Conservation (phyloP, 2,113 vertebrate genomes). For the Emberiza fucata region DNA sequence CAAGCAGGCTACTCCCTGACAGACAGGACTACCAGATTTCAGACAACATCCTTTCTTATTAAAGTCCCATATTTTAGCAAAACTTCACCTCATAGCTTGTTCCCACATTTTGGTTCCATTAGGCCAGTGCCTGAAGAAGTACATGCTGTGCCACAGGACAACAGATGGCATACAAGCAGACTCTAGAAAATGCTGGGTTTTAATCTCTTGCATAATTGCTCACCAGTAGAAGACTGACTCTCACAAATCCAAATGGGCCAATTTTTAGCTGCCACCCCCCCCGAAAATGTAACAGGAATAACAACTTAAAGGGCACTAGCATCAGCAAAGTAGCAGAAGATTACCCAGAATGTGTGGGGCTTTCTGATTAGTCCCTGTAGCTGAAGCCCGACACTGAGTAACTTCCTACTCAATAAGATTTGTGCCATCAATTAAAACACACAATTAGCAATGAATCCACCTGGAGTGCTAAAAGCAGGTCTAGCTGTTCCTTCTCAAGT, state of each 20-base stretch:
- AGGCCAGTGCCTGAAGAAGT: background rate
- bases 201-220: slow-evolving; percentile 18
- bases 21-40: background rate
- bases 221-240: background rate
- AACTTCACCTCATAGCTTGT: background rate
- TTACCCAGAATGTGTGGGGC: background rate
- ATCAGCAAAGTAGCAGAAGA: background rate
- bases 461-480: slow-evolving; percentile 47
- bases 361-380: background rate
- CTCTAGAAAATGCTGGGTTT: background rate
- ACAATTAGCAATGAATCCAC: slow-evolving; percentile 39
- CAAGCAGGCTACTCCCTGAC: background rate
- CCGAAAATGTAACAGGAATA: slow-evolving; percentile 32
- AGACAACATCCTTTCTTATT: background rate
- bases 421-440: slow-evolving; percentile 18
- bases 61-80: background rate
- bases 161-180: slow-evolving; percentile 24
- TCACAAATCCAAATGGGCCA: background rate
- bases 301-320: background rate
- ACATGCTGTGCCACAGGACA: background rate
- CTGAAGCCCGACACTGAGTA: background rate
- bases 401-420: slow-evolving; percentile 3
- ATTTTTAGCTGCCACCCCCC: slow-evolving; percentile 5
- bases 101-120: background rate
- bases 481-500: slow-evolving; percentile 45